These are phyloP conservation scores for Phalacrocorax carbo DNA, from an alignment of 2,113 vertebrate genomes.

Conservation along the genomic window DNA sequence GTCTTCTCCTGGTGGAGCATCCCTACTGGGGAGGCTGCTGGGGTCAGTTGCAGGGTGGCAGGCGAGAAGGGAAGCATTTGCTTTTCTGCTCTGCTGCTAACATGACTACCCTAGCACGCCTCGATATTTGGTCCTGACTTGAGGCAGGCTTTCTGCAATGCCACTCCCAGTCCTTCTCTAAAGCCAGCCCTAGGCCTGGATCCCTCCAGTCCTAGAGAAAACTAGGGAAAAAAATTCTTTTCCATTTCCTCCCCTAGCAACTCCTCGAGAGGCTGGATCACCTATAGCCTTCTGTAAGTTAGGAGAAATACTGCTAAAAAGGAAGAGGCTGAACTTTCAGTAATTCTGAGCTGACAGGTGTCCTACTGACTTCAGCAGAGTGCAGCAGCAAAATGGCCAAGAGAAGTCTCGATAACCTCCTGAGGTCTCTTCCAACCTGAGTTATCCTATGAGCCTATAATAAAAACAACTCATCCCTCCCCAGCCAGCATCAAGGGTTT, in stretches of 20 bases:
- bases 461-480: neutral
- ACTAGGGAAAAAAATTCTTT: neutral
- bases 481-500: neutral
- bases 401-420: neutral
- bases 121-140: rapidly evolving
- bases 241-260: neutral
- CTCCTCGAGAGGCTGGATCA: neutral
- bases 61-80: neutral
- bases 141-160: neutral
- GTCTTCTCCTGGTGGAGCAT: neutral
- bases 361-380: neutral
- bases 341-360: neutral
- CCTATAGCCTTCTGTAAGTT: neutral
- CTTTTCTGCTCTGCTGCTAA: neutral
- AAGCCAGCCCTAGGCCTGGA: neutral
- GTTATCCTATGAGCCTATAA: neutral
- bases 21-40: neutral
- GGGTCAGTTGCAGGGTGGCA: rapidly evolving
- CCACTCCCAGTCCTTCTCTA: neutral
- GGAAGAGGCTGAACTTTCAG: neutral
- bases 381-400: neutral
- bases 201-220: neutral
- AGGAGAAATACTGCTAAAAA: neutral
- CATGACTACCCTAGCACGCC: rapidly evolving
- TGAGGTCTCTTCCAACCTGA: neutral